Base-by-base conservation (phyloP, 2,113 vertebrate genomes). In the Odontesthes bonariensis region DNA sequence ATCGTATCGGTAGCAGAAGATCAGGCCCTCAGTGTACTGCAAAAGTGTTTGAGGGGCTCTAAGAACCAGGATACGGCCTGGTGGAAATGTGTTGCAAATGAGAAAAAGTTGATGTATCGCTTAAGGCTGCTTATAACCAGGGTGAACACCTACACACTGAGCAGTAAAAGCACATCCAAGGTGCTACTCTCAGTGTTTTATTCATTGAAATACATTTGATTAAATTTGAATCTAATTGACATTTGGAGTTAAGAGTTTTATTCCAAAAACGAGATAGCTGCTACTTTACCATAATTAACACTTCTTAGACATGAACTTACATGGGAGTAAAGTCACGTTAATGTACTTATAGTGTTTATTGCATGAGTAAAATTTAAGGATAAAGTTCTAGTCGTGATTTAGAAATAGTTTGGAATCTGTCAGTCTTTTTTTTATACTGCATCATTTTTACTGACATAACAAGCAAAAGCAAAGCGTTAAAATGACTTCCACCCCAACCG, bases 181-280 rank as follows among this genome's bases (percentile, higher is more conserved):
- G 72, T 88, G 82, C 59, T 60, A 81, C 79, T 69, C 84, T 73
- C 84, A 82, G 84, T 88, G 82, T 87, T 87, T 90, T 84, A 90
- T 90, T 90, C 83, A 86, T 90, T 49, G 73, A 75, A 71, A 84
- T 82, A 69, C 80, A 75, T 85, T 86, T 79, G 74, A 86, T 89
- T 85, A 83, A 75, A 79, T 75, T 88, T 77, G 82, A 87, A 87
- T 84, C 81, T 80, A 87, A 90, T 84, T 87, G 84, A 81, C 82
- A 76, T 88, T 83, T 86, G 75, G 69, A 85, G 77, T 83, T 72
- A 82, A 64, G 69, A 82, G 61, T 74, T 79, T 65, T 38, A 6
- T 68, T 79, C 77, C 77, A 27, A 27, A 85, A 83, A 81, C 72
- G 77, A 83, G 74, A 79, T 68, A 83, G 79, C 75, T 64, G 61